Percentiles rank a stretch among this genome's conserved stretches.
Evolutionary conservation across 92 coral and sea anemone genomes (phyloP).

Genomic region (Palythoa grandis): DNA sequence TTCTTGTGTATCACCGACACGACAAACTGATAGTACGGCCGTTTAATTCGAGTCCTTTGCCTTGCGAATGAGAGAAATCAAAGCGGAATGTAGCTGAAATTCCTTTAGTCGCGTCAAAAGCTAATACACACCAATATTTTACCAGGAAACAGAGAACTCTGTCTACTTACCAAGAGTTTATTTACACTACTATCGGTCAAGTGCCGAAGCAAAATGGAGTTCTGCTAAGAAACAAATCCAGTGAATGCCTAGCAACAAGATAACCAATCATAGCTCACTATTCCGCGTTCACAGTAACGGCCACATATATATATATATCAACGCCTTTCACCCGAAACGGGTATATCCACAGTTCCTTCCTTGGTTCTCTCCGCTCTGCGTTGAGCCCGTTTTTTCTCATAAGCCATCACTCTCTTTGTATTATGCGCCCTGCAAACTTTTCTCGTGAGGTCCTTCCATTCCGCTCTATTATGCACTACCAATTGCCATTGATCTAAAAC

Average conservation of each 20-base stretch:
- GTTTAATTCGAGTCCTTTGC: background rate
- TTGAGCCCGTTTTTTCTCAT: too few relatives aligned
- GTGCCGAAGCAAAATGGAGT: constrained; percentile 11
- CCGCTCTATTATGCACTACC: too few relatives aligned
- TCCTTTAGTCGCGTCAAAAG: background rate
- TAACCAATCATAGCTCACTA: constrained; percentile 25
- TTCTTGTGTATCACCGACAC: background rate
- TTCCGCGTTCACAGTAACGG: constrained; percentile 12
- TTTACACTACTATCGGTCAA: background rate
- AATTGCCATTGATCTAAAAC: too few relatives aligned
- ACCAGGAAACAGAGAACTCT: constrained; percentile 21
- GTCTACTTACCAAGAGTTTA: background rate
- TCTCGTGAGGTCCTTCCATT: too few relatives aligned
- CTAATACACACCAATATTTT: background rate
- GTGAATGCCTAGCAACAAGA: constrained; percentile 33
- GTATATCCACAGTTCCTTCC: too few relatives aligned
- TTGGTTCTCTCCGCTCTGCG: too few relatives aligned
- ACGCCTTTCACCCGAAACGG: too few relatives aligned
- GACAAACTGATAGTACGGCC: background rate
- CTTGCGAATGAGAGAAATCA: background rate
- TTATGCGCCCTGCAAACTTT: too few relatives aligned
- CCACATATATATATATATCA: too few relatives aligned
- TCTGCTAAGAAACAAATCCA: constrained; percentile 15
- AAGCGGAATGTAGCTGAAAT: background rate
- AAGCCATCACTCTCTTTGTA: too few relatives aligned